Evolutionary conservation across 2,888 invertebrate species (phyloP).

Genomic region (Stictocephala bisonia): DNA sequence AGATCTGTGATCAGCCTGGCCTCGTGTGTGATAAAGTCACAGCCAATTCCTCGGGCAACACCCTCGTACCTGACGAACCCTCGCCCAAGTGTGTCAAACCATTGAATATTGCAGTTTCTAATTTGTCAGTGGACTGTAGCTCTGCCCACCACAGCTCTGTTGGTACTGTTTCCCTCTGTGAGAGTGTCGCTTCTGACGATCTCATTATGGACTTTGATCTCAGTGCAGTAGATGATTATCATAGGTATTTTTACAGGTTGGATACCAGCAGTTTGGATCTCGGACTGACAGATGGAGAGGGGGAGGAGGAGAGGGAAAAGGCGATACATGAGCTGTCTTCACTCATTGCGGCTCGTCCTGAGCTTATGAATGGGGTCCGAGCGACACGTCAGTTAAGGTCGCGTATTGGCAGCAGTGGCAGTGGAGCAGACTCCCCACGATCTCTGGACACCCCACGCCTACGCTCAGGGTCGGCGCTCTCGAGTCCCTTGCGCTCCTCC

Average conservation of each 20-base stretch:
- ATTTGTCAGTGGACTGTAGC: conserved; percentile 37
- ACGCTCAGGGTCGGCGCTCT: conserved; percentile 39
- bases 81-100: neutral
- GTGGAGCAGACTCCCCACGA: conserved; percentile 47
- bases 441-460: conserved; percentile 48
- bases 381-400: conserved; percentile 50
- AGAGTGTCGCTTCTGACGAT: conserved; percentile 88
- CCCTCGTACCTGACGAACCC: conserved; percentile 20
- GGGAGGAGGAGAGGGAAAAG: neutral
- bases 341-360: conserved; percentile 11
- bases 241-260: conserved; percentile 41
- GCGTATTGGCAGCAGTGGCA: conserved; percentile 51
- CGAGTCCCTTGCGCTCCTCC: conserved; percentile 46
- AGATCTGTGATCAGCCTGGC: conserved; percentile 91
- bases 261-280: conserved; percentile 27
- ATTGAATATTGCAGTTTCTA: neutral
- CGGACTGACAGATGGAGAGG: conserved; percentile 5
- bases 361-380: conserved; percentile 49
- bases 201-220: conserved; percentile 88
- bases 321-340: conserved; percentile 1
- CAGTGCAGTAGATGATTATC: conserved; percentile 47
- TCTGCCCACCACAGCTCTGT: conserved; percentile 66
- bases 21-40: conserved; percentile 73
- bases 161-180: conserved; percentile 85
- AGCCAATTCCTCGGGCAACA: conserved; percentile 44